Evolutionary conservation across 2,113 vertebrate species (phyloP), one percentile per base, ranked within the genome.

Genomic region (Pristiophorus japonicus): DNA sequence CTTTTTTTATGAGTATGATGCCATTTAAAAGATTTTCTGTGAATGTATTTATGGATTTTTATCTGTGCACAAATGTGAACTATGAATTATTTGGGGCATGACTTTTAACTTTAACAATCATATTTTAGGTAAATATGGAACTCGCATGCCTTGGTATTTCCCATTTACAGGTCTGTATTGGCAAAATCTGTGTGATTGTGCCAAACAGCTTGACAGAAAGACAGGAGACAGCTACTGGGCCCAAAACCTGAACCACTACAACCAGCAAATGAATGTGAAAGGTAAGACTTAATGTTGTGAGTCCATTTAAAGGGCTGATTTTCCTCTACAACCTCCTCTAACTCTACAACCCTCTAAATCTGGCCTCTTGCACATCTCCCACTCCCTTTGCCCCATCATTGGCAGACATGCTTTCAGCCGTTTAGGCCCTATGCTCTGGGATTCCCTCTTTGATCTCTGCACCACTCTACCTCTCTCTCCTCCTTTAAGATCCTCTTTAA

Each of bases 101-200:
- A 38, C 3, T 47, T 94, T 94, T 30, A 67, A 94, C 66, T 51
- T 47, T 67, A 94, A 45, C 93, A 47, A 12, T 51, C 66, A 84
- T 84, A 34, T 84, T 65, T 3, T 65, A 98, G 97, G 97, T 96
- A 96, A 96, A 73, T 96, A 30, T 22, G 97, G 97, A 42, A 87
- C 97, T 65, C 96, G 95, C 96, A 97, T 96, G 20, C 91, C 0
- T 0, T 97, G 97, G 97, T 96, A 97, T 95, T 98, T 98, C 87
- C 97, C 97, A 1, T 96, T 97, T 90, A 97, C 96, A 2, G 0
- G 34, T 2, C 96, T 96, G 0, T 98, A 97, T 14, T 98, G 98
- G 98, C 97, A 96, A 96, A 96, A 94, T 1, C 0, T 97, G 14
- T 96, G 73, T 45, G 96, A 96, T 47, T 94, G 93, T 70, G 45